Evolutionary conservation across 1,140 invertebrate genomes (phyloP).

Genomic region (Stegodyphus dumicola): DNA sequence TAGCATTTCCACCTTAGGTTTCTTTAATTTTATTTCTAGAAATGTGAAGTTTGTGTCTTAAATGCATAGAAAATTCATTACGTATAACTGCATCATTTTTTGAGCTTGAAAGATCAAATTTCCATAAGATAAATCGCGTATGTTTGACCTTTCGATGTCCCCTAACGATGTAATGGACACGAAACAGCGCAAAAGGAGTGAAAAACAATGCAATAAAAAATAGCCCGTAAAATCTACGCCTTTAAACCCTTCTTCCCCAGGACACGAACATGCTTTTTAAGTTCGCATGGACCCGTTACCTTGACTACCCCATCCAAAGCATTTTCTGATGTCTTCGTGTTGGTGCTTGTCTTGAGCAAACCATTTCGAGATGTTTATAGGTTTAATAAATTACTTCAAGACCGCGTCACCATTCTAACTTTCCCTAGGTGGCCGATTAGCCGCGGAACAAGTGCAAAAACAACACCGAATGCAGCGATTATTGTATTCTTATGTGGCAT

Average conservation of each 20-base stretch:
- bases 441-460: conserved; percentile 46
- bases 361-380: conserved; percentile 32
- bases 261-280: not conserved
- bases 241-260: conserved; percentile 40
- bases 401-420: conserved; percentile 24
- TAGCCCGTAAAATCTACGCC: not conserved
- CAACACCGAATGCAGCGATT: conserved; percentile 30
- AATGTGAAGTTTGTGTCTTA: no score
- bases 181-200: conserved; percentile 3
- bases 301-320: conserved; percentile 28
- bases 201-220: conserved; percentile 13
- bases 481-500: conserved; percentile 57
- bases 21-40: no score
- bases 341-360: not conserved
- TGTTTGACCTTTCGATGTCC: conserved; percentile 23
- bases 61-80: no score
- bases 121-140: not conserved
- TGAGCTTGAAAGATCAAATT: no score
- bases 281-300: conserved; percentile 23
- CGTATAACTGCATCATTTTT: no score
- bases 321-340: conserved; percentile 8
- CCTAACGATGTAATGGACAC: conserved; percentile 29
- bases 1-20: no score
- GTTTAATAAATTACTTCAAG: conserved; percentile 36
- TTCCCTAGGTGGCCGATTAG: conserved; percentile 25